Base-by-base conservation (phyloP, 1,140 invertebrate genomes). In the Drosophila punjabiensis region DNA sequence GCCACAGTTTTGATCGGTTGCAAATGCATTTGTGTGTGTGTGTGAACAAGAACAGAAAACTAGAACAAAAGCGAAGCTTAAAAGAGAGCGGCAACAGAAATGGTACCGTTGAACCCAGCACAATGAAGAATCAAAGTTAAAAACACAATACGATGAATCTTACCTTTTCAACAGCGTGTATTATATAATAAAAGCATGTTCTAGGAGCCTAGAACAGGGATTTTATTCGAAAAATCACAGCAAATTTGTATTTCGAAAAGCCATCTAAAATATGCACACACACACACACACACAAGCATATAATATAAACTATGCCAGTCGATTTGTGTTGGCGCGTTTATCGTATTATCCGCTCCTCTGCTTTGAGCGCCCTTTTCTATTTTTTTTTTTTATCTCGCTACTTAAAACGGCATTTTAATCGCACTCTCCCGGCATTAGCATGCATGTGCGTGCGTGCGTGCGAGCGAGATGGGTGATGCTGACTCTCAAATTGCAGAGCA, bases 331-430 rank as follows among this genome's bases (percentile, higher is more conserved):
- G 78, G 43, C 82, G 82, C 39, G 52, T 59, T 73, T 33, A 33
- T 28, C 68, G 11, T 50, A 74, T 74, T 74, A 61, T 62, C 47
- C 13, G 10, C 43, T 39, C 13, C 66, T 64, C 20, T 13, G 59
- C 58, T 68, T 48, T 48, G 43, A 32, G 56, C 65, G 13, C 59
- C 45, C 24, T 1, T 28, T 59, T 59, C 24, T 20, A 7, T 10
- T 6, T 6, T 55, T 24, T 7, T 43, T 65, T 43, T 66, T 32
- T 74, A 35, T 68, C 50, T 41, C 32, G 47, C 14, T 47, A 79
- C 45, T 88, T 88, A 84, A 67, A 87, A 89, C 84, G 81, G 84
- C 55, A 84, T 64, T 78, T 88, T 88, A 88, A 89, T 89, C 78
- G 63, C 68, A 62, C 45, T 48, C 35, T 70, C 52, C 43, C 65